Percentiles rank a stretch among this genome's conserved stretches.
These are phyloP conservation scores for Leucopternis melanops DNA, from an alignment of 2,113 vertebrate species.

Conservation along the genomic window DNA sequence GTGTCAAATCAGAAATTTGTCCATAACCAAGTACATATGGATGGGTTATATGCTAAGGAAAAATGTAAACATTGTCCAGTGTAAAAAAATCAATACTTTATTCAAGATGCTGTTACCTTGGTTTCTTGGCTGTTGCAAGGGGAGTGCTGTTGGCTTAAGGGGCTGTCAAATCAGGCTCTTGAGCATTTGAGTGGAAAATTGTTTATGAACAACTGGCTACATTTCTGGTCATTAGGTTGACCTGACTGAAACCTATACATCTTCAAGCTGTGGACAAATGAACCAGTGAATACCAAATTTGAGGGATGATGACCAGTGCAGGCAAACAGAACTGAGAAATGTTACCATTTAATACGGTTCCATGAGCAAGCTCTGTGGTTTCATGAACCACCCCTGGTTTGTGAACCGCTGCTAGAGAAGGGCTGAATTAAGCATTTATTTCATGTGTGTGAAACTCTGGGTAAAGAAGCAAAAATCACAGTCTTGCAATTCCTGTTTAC, in stretches of 20 bases:
- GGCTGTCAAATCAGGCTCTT: background rate
- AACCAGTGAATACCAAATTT: background rate
- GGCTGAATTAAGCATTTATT: conserved; percentile 20
- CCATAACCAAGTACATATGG: background rate
- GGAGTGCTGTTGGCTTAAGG: background rate
- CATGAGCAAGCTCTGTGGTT: background rate
- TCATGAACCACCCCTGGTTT: background rate
- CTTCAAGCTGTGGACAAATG: background rate
- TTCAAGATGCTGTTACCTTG: background rate
- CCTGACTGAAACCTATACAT: background rate
- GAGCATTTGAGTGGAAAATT: background rate
- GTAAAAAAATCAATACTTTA: background rate
- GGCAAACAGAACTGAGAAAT: background rate
- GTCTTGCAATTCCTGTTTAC: conserved; percentile 10
- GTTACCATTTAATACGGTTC: background rate
- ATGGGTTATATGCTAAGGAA: background rate
- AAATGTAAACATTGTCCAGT: background rate
- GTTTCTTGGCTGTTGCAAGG: background rate
- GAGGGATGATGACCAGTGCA: background rate
- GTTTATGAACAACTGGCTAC: background rate
- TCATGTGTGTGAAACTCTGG: background rate
- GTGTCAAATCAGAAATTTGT: background rate
- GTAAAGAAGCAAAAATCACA: background rate
- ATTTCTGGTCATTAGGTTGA: background rate
- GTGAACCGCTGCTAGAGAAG: background rate